Base-by-base conservation (phyloP, 1,140 invertebrate species). In the Leptinotarsa lineolata region DNA sequence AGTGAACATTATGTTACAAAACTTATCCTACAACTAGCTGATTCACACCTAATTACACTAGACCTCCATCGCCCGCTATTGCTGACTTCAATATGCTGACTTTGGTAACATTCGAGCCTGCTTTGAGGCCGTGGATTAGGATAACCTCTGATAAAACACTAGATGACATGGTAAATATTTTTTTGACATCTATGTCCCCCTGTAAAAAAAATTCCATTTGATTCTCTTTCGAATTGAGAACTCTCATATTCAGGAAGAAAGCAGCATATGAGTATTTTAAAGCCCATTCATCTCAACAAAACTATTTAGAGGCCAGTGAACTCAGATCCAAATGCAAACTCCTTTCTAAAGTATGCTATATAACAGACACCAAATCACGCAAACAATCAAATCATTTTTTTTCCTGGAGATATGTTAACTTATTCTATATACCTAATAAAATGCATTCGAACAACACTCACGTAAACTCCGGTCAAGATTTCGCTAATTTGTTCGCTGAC, bases 11-110 rank as follows among this genome's bases (percentile, higher is more conserved):
- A 6, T n/a, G 24, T 30, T 30, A 30, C 24, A 30, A 30, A 59
- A 59, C 54, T 59, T 1, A 59, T 59, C 5, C 12, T 59, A 59
- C 54, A 59, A 59, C 54, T 20, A 59, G 13, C 13, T 5, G 54
- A 59, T 59, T 30, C 24, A 59, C 13, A 59, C 54, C 54, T 59
- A 59, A 59, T 59, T 59, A 20, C 13, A 59, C 54, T 20, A 59
- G 54, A 59, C 54, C 13, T n/a, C 54, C 1, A 59, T 59, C 13
- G 20, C 54, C 54, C 1, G 4, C 54, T 12, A 59, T 20, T 59
- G 54, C 54, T 30, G 54, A 59, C 54, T 59, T 59, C 54, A 59
- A 59, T 12, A 59, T 12, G 54, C 15, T 59, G 13, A 59, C 54
- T 59, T 59, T 15, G 54, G 4, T 59, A 59, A 59, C 15, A 59